Conservation (phyloP, 2,888 invertebrate genomes). For the Unio delphinus region DNA sequence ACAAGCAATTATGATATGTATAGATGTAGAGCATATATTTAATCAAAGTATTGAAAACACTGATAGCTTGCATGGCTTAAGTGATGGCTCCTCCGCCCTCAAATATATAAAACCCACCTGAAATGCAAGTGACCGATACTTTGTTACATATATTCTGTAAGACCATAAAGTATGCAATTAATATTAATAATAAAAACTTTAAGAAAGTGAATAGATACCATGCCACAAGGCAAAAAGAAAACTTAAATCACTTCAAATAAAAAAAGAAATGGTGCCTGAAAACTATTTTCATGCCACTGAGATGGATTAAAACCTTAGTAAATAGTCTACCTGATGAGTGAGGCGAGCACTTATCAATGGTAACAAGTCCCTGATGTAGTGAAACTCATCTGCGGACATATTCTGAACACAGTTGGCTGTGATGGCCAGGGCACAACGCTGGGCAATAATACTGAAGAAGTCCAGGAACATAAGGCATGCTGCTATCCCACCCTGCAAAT, state of each 20-base stretch:
- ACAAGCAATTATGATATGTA: no score
- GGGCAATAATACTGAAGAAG: conserved; percentile 98
- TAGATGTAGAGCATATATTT: no score
- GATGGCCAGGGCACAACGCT: conserved; percentile 94
- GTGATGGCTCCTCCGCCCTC: no score
- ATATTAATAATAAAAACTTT: no score
- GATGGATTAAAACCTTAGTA: not conserved
- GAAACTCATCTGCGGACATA: conserved; percentile 93
- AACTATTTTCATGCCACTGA: not conserved
- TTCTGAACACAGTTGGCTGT: conserved; percentile 98
- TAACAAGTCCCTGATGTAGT: conserved; percentile 90
- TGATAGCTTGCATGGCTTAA: no score
- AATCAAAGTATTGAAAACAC: no score
- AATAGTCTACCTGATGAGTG: conserved; percentile 72
- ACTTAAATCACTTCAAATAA: not conserved
- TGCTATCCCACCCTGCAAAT: conserved; percentile 88
- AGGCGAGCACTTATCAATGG: conserved; percentile 83
- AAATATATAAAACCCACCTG: no score
- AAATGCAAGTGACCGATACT: no score
- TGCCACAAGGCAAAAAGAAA: no score
- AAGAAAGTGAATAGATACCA: no score
- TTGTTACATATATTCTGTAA: no score
- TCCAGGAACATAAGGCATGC: conserved; percentile 97
- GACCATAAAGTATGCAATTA: no score
- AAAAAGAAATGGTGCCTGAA: not conserved